Evolutionary conservation across 2,888 invertebrate species (phyloP).

Genomic region (Rotaria socialis): DNA sequence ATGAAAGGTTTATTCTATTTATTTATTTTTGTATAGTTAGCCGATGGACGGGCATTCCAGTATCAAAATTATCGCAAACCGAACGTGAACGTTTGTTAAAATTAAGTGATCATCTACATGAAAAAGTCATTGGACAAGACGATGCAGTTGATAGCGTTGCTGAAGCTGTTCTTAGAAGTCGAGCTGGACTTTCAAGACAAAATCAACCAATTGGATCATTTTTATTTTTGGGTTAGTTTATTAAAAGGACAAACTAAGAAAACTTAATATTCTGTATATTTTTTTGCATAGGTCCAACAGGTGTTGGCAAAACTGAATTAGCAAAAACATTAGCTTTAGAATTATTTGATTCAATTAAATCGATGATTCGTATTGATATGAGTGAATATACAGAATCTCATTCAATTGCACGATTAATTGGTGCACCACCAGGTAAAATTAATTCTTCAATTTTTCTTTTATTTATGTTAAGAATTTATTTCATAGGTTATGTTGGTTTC

Average conservation of each 20-base stretch:
- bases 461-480: background rate
- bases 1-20: no score
- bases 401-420: slow-evolving; percentile 49
- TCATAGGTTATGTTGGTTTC: slow-evolving; percentile 48
- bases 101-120: slow-evolving; percentile 36
- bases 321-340: slow-evolving; percentile 48
- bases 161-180: slow-evolving; percentile 2
- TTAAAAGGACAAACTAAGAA: background rate
- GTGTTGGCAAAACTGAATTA: slow-evolving; percentile 52
- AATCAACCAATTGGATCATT: slow-evolving; percentile 49
- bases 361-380: slow-evolving; percentile 51
- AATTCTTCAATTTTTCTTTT: no score
- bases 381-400: slow-evolving; percentile 51
- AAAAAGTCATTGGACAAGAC: slow-evolving; percentile 37
- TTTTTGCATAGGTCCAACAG: slow-evolving; percentile 45
- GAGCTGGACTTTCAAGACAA: slow-evolving; percentile 46
- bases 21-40: background rate
- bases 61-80: slow-evolving; percentile 34
- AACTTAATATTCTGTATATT: background rate
- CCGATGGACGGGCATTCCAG: slow-evolving; percentile 36
- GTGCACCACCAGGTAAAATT: slow-evolving; percentile 51
- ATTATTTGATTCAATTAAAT: slow-evolving; percentile 44
- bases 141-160: slow-evolving; percentile 38
- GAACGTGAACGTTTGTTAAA: slow-evolving; percentile 17
- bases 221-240: slow-evolving; percentile 48